Percentiles rank a stretch among this genome's conserved stretches.
Evolutionary conservation across 1,140 invertebrate genomes (phyloP).

Genomic region (Wiebesia pumilae): DNA sequence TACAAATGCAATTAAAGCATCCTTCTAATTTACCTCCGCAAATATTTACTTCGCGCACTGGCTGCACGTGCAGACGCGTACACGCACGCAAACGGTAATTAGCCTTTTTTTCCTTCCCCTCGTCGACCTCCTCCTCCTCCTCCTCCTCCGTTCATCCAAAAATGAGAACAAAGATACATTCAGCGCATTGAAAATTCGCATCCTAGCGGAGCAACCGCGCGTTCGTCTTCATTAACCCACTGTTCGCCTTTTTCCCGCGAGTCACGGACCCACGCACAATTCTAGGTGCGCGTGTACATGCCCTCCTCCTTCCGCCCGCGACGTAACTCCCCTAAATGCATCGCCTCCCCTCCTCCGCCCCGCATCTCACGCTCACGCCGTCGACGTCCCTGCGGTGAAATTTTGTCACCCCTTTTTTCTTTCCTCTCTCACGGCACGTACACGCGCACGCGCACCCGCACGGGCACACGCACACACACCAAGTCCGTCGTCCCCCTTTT

Average conservation of each 20-base stretch:
- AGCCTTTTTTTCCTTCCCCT: slow-evolving; percentile 23
- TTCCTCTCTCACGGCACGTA: not conserved
- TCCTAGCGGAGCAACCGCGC: not conserved
- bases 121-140: too few relatives aligned
- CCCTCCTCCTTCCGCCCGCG: not conserved
- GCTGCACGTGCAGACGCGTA: not conserved
- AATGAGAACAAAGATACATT: not conserved
- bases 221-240: slow-evolving; percentile 51
- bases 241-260: slow-evolving; percentile 34
- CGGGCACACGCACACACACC: too few relatives aligned
- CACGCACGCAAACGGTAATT: slow-evolving; percentile 48
- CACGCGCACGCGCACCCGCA: too few relatives aligned
- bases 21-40: slow-evolving; percentile 1
- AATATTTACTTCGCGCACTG: slow-evolving; percentile 21
- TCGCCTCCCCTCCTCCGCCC: not conserved
- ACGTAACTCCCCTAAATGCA: not conserved
- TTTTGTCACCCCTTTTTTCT: slow-evolving; percentile 45
- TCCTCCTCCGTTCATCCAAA: not conserved
- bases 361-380: too few relatives aligned
- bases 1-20: not conserved
- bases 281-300: not conserved
- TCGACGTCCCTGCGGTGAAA: not conserved
- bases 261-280: not conserved
- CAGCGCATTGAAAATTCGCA: slow-evolving; percentile 38
- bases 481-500: not conserved